Evolutionary conservation across 2,797 vertebrate genomes (phyloP).

Genomic region (Scomberomorus guttatus): DNA sequence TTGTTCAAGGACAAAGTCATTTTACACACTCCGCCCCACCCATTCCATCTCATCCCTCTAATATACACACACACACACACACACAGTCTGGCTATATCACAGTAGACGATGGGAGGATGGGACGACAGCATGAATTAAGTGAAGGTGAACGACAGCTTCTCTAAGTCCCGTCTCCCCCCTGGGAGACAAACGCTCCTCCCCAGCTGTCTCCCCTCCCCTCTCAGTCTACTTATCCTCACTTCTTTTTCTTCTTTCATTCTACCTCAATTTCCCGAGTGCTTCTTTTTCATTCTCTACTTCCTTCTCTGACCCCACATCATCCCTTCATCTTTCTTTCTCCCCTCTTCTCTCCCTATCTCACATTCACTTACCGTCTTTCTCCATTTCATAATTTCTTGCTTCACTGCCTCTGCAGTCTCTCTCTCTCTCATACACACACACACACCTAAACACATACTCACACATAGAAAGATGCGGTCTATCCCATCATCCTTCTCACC

Average conservation of each 20-base stretch:
- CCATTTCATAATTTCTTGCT: conserved; percentile 86
- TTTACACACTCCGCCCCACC: conserved; percentile 36
- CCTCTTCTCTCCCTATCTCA: conserved; percentile 56
- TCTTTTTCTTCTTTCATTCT: conserved; percentile 55
- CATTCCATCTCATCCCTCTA: conserved; percentile 19
- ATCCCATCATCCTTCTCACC: conserved; percentile 61
- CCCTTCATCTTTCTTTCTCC: conserved; percentile 55
- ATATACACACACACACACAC: conserved; percentile 17
- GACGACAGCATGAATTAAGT: conserved; percentile 84
- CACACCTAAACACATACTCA: conserved; percentile 38
- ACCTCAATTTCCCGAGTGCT: conserved; percentile 54
- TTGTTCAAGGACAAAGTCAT: conserved; percentile 66
- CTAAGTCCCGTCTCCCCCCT: conserved; percentile 76
- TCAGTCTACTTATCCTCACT: conserved; percentile 62
- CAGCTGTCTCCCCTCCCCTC: conserved; percentile 55
- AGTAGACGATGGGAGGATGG: conserved; percentile 64
- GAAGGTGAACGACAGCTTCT: conserved; percentile 88
- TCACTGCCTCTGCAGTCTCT: conserved; percentile 77
- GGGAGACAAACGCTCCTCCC: conserved; percentile 67
- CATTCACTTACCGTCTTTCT: conserved; percentile 78
- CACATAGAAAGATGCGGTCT: conserved; percentile 52
- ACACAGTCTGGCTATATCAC: conserved; percentile 59
- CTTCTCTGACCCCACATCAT: conserved; percentile 65
- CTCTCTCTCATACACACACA: conserved; percentile 49
- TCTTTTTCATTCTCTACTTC: conserved; percentile 63